Evolutionary conservation across 2,888 invertebrate species (phyloP), one percentile per base, ranked within the genome.

Genomic region (Syrista parreyssii): DNA sequence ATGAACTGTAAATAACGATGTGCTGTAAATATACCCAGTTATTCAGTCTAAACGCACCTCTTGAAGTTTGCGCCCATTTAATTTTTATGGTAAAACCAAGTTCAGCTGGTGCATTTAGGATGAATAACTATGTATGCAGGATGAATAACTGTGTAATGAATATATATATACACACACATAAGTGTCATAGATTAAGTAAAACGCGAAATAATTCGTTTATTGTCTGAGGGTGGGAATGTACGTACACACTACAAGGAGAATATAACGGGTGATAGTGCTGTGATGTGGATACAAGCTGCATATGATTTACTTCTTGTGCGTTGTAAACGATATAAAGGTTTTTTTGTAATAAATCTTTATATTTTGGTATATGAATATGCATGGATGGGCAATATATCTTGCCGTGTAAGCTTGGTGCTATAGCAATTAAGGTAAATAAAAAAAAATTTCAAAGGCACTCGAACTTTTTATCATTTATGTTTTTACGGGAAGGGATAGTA

Each of bases 1-100:
- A 77, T 80, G 12, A 69, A 77, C 32, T 79, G 77, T 76, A 80
- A 31, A 80, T 80, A 77, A 71, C 33, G 15, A 71, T 31, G 12
- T 33, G 31, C 33, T 71, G 71, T 71, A 33, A 32, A 71, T 71
- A 71, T 71, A 71, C 23, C 23, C 23, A 55, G 23, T 55, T 9
- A 23, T 55, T 55, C 55, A 55, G 55, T 1, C 55, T 9, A 23
- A 55, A 55, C 1, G 9, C 9, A 9, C 23, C 55, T 9, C 2
- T 9, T 55, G 55, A 55, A 55, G 6, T 55, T 55, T 2, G 9
- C 55, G 55, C 9, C 55, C 23, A 23, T 6, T 40, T 23, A 6
- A 55, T 55, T 55, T 23, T 55, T 55, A 23, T 23, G 23, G 6
- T 55, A 23, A 55, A 55, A 23, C 23, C 55, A 9, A 15, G 9